Evolutionary conservation across 1,140 invertebrate genomes (phyloP).

Genomic region (Nixonia krombeini): DNA sequence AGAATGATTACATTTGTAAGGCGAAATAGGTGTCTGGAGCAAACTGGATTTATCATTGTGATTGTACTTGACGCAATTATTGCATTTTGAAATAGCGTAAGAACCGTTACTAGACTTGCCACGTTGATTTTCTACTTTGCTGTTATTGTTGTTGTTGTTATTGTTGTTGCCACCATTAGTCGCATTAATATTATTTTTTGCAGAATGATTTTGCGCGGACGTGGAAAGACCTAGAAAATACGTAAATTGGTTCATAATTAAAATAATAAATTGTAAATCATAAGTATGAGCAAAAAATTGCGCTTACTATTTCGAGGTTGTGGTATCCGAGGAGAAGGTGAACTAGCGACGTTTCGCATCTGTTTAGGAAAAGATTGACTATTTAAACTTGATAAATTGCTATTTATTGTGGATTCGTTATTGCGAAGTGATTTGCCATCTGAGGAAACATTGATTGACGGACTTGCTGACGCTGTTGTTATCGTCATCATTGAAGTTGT

Average conservation of each 20-base stretch:
- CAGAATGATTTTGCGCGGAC: conserved; percentile 59
- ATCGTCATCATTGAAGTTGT: conserved; percentile 33
- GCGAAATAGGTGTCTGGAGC: conserved; percentile 62
- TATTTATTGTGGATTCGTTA: conserved; percentile 67
- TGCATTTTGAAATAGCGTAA: conserved; percentile 57
- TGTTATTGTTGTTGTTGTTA: too few species aligned
- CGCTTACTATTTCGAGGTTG: conserved; percentile 44
- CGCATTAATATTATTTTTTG: conserved; percentile 58
- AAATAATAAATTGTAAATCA: conserved; percentile 9
- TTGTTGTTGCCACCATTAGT: too few species aligned
- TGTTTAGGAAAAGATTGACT: conserved; percentile 61
- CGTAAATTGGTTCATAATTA: conserved; percentile 20
- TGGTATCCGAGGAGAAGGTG: conserved; percentile 63
- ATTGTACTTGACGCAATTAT: conserved; percentile 68
- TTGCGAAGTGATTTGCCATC: conserved; percentile 60
- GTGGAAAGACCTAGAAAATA: conserved; percentile 61
- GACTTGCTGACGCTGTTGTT: conserved; percentile 46
- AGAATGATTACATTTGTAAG: conserved; percentile 56
- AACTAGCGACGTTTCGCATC: conserved; percentile 63
- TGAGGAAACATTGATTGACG: background rate
- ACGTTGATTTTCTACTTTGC: conserved; percentile 55
- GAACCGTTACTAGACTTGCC: conserved; percentile 45
- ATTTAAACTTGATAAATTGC: conserved; percentile 58
- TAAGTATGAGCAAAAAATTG: too few species aligned
- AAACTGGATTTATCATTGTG: conserved; percentile 62